Conservation (phyloP, 2,888 invertebrate genomes). For the Ectemnius lituratus region DNA sequence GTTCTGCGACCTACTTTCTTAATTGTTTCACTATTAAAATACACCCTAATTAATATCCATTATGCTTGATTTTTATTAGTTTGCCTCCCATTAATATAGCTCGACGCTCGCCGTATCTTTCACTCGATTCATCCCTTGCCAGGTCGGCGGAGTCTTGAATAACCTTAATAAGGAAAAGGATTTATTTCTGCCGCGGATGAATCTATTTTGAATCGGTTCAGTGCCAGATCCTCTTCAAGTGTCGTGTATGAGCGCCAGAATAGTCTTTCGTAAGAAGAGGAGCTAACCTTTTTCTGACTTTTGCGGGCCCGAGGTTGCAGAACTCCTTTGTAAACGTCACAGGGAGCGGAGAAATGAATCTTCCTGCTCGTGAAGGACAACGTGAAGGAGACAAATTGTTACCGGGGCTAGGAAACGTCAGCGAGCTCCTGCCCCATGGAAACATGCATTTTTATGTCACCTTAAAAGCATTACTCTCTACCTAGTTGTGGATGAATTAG, state of each 20-base stretch:
- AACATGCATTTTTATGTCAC: conserved; percentile 11
- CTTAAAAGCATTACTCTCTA: conserved; percentile 8
- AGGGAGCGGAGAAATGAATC: conserved; percentile 37
- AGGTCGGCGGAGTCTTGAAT: background rate
- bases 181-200: conserved; percentile 21
- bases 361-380: conserved; percentile 16
- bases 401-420: conserved; percentile 21
- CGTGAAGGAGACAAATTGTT: conserved; percentile 44
- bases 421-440: conserved; percentile 15
- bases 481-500: conserved; percentile 9
- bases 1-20: conserved; percentile 69
- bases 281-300: conserved; percentile 43
- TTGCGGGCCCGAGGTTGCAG: conserved; percentile 30
- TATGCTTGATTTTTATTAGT: conserved; percentile 68
- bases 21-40: conserved; percentile 73
- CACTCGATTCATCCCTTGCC: conserved; percentile 3
- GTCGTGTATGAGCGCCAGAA: background rate
- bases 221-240: no score
- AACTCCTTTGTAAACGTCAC: conserved; percentile 39
- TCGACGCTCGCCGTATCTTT: conserved; percentile 41
- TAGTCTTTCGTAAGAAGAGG: conserved; percentile 5
- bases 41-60: conserved; percentile 72
- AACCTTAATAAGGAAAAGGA: conserved; percentile 36
- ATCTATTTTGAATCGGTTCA: conserved; percentile 20
- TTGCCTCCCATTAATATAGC: conserved; percentile 17